Evolutionary conservation across 35 echinoderm and acorn worm species (phyloP).

Genomic region (Ophioderma brevispina): DNA sequence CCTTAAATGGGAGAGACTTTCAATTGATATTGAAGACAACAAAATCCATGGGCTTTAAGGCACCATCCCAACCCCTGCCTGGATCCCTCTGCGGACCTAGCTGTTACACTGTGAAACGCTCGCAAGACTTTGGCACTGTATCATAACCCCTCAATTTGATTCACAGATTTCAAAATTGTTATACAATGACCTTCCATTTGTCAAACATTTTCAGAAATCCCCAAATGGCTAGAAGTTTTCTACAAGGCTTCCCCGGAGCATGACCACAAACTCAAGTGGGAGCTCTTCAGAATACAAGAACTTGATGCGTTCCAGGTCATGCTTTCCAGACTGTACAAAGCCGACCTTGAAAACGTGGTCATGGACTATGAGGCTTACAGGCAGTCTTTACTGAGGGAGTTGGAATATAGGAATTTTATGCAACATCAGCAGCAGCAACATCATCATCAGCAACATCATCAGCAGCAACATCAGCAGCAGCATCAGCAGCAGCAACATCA

Average conservation of each 20-base stretch:
- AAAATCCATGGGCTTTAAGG: too few species aligned
- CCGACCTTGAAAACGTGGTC: conserved; percentile 78
- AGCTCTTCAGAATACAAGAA: conserved; percentile 80
- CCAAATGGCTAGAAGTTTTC: conserved; percentile 86
- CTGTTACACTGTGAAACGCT: too few species aligned
- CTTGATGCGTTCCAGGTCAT: conserved; percentile 89
- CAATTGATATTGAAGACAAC: too few species aligned
- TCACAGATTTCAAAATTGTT: too few species aligned
- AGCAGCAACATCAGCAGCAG: conserved; percentile 17
- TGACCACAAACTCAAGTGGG: conserved; percentile 96
- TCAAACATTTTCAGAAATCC: conserved; percentile 92
- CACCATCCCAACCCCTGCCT: too few species aligned
- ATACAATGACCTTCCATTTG: too few species aligned
- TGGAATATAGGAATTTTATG: conserved; percentile 56
- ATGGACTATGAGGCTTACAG: conserved; percentile 92
- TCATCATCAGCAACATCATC: conserved; percentile 18
- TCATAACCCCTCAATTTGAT: too few species aligned
- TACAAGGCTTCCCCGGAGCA: conserved; percentile 82
- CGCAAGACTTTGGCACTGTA: too few species aligned
- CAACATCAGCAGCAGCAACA: conserved; percentile 13
- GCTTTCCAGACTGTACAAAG: conserved; percentile 87
- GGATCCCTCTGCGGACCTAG: too few species aligned
- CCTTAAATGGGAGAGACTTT: too few species aligned
- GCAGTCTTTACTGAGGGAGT: conserved; percentile 62
- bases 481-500: conserved; percentile 15